Evolutionary conservation across 2,113 vertebrate species (phyloP), one percentile per base, ranked within the genome.

Genomic region (Mesoclemmys tuberculata): DNA sequence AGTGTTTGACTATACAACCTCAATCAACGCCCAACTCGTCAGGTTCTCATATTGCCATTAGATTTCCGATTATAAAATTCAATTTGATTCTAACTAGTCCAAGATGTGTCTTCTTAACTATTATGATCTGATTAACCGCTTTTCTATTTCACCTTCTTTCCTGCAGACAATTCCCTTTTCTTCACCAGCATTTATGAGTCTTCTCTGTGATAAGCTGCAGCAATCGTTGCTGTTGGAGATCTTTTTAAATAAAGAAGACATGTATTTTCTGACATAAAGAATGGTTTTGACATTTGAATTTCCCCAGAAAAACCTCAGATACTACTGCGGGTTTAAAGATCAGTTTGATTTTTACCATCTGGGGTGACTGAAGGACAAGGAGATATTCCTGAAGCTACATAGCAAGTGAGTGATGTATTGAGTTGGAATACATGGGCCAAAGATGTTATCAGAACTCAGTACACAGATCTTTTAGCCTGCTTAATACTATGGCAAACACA

Each of bases 111-210:
- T 46, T 41, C 78, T 54, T 90, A 19, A 41, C 35, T 71, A 4
- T 38, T 74, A 38, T 22, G 38, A 74, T 38, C 21, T 41, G 8
- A 78, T 80, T 95, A 95, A 82, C 51, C 84, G 80, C 85, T 92
- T 87, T 48, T 94, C 51, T 44, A 22, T 82, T 83, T 89, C 75
- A 92, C 96, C 95, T 97, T 94, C 94, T 94, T 97, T 97, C 96
- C 93, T 91, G 94, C 68, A 6, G 1, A 94, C 93, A 93, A 97
- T 92, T 88, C 92, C 96, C 93, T 88, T 26, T 21, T 92, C 80
- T 91, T 88, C 68, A 89, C 61, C 80, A 38, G n/a, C 68, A 41
- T 74, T 74, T 64, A 64, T 64, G 31, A 64, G 61, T 64, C 14
- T 64, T n/a, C 61, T 64, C 14, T 64, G 29, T 35, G 16, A 64